These are phyloP conservation scores for Volucella zonaria DNA, from an alignment of 2,888 invertebrate genomes.

Conservation along the genomic window DNA sequence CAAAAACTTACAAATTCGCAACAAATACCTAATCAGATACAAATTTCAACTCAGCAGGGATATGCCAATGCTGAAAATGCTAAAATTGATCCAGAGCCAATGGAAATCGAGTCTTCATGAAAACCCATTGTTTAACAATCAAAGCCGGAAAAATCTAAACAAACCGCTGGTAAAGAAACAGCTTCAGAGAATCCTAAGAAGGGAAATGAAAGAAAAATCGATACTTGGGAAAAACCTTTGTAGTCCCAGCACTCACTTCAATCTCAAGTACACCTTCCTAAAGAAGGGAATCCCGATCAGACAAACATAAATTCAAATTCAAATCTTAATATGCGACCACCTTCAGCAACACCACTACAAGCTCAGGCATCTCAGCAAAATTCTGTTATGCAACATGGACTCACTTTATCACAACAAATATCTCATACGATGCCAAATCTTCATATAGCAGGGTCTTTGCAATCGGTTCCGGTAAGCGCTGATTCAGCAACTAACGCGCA, in stretches of 20 bases:
- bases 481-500: constrained; percentile 72
- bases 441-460: constrained; percentile 27
- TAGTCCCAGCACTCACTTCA: constrained; percentile 83
- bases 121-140: constrained; percentile 80
- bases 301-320: constrained; percentile 19
- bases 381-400: constrained; percentile 58
- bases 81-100: constrained; percentile 81
- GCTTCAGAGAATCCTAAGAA: constrained; percentile 51
- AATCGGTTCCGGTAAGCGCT: constrained; percentile 62
- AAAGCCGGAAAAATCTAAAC: constrained; percentile 57
- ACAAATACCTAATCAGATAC: constrained; percentile 40
- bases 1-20: constrained; percentile 43
- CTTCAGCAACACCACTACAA: constrained; percentile 46
- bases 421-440: constrained; percentile 40
- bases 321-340: constrained; percentile 74
- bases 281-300: constrained; percentile 60
- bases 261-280: constrained; percentile 85
- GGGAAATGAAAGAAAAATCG: constrained; percentile 32
- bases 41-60: constrained; percentile 39
- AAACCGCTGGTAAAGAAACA: constrained; percentile 21
- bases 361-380: constrained; percentile 64
- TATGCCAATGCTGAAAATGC: constrained; percentile 72
- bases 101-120: constrained; percentile 81
- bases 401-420: constrained; percentile 35
- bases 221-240: constrained; percentile 60